Conservation (phyloP, 2,113 vertebrate species). For the Pseudorectes ferrugineus region DNA sequence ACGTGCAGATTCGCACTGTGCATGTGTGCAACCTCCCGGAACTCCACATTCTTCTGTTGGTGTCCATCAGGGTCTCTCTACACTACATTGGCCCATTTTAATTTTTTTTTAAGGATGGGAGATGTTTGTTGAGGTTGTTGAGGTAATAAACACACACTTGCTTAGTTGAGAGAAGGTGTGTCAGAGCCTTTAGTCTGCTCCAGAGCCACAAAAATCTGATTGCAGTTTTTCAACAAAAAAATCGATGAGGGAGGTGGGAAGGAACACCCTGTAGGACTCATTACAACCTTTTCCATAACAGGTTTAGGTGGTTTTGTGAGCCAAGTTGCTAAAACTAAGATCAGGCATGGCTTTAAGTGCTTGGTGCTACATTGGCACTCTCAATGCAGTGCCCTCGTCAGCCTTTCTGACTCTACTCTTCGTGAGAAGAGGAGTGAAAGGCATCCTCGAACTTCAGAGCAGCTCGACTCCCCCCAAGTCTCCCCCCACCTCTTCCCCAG, state of each 20-base stretch:
- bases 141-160: neutral
- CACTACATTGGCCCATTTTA: neutral
- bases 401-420: neutral
- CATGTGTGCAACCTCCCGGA: accelerated
- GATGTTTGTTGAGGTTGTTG: neutral
- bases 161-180: neutral
- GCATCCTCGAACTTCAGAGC: neutral
- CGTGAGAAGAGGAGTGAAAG: neutral
- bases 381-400: accelerated
- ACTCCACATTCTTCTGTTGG: neutral
- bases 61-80: neutral
- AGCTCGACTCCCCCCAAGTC: neutral
- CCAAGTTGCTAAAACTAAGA: neutral
- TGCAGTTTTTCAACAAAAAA: neutral
- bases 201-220: neutral
- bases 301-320: neutral
- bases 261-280: neutral
- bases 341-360: neutral
- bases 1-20: accelerated
- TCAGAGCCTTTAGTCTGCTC: neutral
- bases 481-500: neutral
- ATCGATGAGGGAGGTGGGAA: neutral
- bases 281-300: neutral
- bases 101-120: neutral
- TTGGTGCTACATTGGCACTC: accelerated